Base-by-base conservation (phyloP, 1,140 invertebrate species). In the Pseudoatta argentina region DNA sequence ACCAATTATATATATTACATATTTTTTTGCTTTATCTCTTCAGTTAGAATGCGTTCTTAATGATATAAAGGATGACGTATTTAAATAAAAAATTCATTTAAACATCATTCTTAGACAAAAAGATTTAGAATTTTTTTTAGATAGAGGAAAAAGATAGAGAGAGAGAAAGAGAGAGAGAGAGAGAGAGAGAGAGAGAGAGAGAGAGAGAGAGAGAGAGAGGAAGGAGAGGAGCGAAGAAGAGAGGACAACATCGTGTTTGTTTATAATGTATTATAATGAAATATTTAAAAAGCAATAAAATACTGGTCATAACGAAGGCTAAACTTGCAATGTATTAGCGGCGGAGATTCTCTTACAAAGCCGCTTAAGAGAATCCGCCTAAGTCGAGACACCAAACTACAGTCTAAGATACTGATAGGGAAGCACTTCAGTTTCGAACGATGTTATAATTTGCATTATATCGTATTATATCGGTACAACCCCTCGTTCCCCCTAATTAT, bases 401-500 rank as follows among this genome's bases (percentile, higher is more conserved):
- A 77, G 73, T 77, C 21, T 55, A 81, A 81, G 83, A 30, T 72
- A 59, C 72, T 81, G 34, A 71, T 27, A 73, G 7, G 7, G 14
- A 71, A 34, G 6, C 73, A 77, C 44, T 61, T 59, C 24, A 81
- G 78, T 81, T 81, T 64, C 39, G 16, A 69, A 79, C 48, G 30
- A 61, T 78, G 14, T 78, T 78, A 88, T 89, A 75, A 51, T 88
- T 75, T 44, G 34, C 77, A 59, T 89, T 71, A 81, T 79, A 69
- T 75, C n/a, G 27, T 72, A 59, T 88, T 69, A 79, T 81, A 71
- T 81, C 34, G 34, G 51, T 44, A 39, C 14, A 4, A 24, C 16
- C 39, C 39, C 21, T 30, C 30, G 16, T 16, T 44, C 12, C 21
- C 34, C 16, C 53, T 79, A 81, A 81, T 71, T 81, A 51, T 57